Evolutionary conservation across 2,113 vertebrate species (phyloP).

Genomic region (Brachirus orientalis): DNA sequence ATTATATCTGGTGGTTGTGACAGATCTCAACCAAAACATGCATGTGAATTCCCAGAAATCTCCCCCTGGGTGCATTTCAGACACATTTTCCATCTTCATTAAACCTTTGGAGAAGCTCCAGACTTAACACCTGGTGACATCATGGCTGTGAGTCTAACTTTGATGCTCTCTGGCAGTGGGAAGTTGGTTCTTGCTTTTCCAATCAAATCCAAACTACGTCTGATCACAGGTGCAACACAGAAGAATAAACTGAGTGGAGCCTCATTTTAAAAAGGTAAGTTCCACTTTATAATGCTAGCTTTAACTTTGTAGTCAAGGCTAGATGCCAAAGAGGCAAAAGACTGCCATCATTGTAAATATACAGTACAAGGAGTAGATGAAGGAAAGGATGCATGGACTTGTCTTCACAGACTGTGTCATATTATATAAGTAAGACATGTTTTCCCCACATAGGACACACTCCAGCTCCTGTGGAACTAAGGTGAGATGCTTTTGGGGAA

Average conservation of each 20-base stretch:
- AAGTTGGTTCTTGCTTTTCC: constrained; percentile 6
- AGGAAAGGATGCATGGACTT: too few relatives aligned
- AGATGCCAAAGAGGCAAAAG: not conserved
- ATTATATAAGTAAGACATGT: too few relatives aligned
- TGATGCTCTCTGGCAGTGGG: constrained; percentile 4
- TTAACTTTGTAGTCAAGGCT: not conserved
- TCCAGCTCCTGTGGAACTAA: too few relatives aligned
- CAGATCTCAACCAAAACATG: constrained; percentile 42
- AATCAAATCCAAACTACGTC: constrained; percentile 18
- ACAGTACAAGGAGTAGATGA: too few relatives aligned
- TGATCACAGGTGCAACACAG: constrained; percentile 7
- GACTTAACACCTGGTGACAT: constrained; percentile 50
- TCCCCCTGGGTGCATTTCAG: constrained; percentile 37
- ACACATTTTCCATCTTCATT: too few relatives aligned
- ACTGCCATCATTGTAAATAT: too few relatives aligned
- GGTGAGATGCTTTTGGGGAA: too few relatives aligned
- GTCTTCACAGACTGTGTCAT: too few relatives aligned
- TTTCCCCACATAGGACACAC: too few relatives aligned
- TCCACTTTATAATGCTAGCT: not conserved
- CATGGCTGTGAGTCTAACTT: constrained; percentile 24
- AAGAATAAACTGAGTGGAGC: constrained; percentile 1
- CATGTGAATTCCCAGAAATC: constrained; percentile 30
- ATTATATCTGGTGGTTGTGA: constrained; percentile 30
- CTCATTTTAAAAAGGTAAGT: not conserved
- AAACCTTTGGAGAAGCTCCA: constrained; percentile 52